Base-by-base conservation (phyloP, 1,140 invertebrate genomes). In the Nomia melanderi region DNA sequence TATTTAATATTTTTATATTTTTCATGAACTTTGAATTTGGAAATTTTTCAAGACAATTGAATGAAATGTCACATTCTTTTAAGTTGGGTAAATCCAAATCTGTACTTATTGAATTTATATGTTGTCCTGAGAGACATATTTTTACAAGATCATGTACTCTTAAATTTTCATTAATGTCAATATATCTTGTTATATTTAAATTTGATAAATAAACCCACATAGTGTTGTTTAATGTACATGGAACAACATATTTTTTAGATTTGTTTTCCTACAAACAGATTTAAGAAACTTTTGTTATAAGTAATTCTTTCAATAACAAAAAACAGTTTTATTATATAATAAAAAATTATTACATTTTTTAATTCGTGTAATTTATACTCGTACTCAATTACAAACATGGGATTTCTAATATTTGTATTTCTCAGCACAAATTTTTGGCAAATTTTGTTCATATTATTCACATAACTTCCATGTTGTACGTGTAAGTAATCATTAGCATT, bases 371-470 rank as follows among this genome's bases (percentile, higher is more conserved):
- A 72, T 62, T 66, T 4, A 9, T 84, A 86, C 29, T 80, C 73
- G 31, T 78, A 86, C 12, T 86, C 82, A n/a, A 82, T 59, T n/a
- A 82, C 60, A 56, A 84, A 83, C 33, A 83, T 50, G 0, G 82
- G 77, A 27, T 77, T 70, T 23, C 33, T 53, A 41, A 78, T 27
- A 12, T 70, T 39, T 27, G 12, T 20, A 12, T 54, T 65, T 2
- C 9, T 23, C 4, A 75, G 41, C 1, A 25, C 29, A 33, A 70
- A 82, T 53, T 54, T 33, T 27, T 79, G 47, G 53, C 77, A 71
- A 56, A 27, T 60, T 29, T 73, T 31, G 5, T 53, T 63, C 23
- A 33, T 25, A 41, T 59, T 53, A 12, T 54, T 64, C 2, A 2
- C 9, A 14, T 29, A 14, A 63, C 57, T 36, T 27, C 44, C 23